phyloP scores from a whole-genome alignment of 2,888 invertebrate species.

The Aspidapion aeneum region DNA sequence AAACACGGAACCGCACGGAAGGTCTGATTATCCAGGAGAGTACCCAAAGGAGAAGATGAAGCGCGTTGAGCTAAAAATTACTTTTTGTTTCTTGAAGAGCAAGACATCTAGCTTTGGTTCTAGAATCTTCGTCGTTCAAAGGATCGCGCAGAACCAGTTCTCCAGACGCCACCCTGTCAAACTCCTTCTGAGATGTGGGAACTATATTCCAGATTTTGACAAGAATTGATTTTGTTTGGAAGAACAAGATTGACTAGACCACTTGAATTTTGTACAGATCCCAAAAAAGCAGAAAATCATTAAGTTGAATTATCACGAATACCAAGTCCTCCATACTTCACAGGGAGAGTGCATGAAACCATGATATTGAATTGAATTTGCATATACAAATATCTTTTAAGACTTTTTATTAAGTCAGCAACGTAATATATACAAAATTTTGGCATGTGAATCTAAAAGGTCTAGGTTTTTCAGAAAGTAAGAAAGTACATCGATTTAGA shows the following conservation, averaged over 20 bases:
- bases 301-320: too few relatives aligned
- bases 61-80: neutral
- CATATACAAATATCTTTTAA: too few relatives aligned
- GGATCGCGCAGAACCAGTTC: neutral
- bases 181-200: neutral
- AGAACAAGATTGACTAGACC: neutral
- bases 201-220: neutral
- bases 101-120: neutral
- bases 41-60: neutral
- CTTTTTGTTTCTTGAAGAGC: neutral
- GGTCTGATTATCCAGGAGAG: neutral
- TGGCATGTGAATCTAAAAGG: too few relatives aligned
- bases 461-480: too few relatives aligned
- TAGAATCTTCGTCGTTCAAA: neutral
- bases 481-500: too few relatives aligned
- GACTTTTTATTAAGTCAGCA: too few relatives aligned
- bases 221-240: neutral
- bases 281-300: too few relatives aligned
- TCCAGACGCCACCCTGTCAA: neutral
- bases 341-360: too few relatives aligned
- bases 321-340: too few relatives aligned
- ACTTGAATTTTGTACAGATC: too few relatives aligned
- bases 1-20: neutral
- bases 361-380: too few relatives aligned
- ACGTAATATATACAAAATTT: too few relatives aligned